Evolutionary conservation across 1,140 invertebrate species (phyloP), one percentile per base, ranked within the genome.

Genomic region (Drosophila nigromelanica): DNA sequence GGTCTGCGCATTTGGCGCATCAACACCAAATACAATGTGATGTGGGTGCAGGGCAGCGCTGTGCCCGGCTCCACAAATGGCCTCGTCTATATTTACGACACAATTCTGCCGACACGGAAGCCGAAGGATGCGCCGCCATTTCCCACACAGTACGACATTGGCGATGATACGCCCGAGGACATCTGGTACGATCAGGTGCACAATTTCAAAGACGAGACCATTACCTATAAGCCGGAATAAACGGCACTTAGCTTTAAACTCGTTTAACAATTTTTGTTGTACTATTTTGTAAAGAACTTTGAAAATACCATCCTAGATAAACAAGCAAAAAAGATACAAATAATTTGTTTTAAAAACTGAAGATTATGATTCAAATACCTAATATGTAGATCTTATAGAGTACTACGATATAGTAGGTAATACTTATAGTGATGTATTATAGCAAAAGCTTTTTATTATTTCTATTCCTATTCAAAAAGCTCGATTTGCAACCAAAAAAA

Each of bases 11-110:
- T 99, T 77, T 94, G 96, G 91, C 94, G 98, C 72, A 97, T 99
- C 40, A 98, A 99, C 91, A 97, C 96, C 11, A 97, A 98, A 90
- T 96, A 98, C 90, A 99, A 99, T 93, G 95, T 99, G 0, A 93
- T 99, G 18, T 99, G 96, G 94, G 95, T 98, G 8, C 92, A 94
- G 73, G 98, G 97, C n/a, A 94, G 94, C 7, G 94, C 92, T 33
- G 94, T 98, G 69, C 96, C 98, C 40, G 98, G 98, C 8, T 94
- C 94, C 79, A 95, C 94, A 0, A 96, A 97, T 89, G 94, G 94
- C n/a, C 95, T 96, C 78, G 95, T 97, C 12, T 95, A 96, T 75
- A 93, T 99, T 51, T 96, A 95, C 79, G 98, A 99, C 90, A 96
- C 96, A 14, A 76, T 95, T 30, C 89, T 98, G 35, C 95, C 94